Evolutionary conservation across 2,888 invertebrate genomes (phyloP).

Genomic region (Eupithecia subfuscata): DNA sequence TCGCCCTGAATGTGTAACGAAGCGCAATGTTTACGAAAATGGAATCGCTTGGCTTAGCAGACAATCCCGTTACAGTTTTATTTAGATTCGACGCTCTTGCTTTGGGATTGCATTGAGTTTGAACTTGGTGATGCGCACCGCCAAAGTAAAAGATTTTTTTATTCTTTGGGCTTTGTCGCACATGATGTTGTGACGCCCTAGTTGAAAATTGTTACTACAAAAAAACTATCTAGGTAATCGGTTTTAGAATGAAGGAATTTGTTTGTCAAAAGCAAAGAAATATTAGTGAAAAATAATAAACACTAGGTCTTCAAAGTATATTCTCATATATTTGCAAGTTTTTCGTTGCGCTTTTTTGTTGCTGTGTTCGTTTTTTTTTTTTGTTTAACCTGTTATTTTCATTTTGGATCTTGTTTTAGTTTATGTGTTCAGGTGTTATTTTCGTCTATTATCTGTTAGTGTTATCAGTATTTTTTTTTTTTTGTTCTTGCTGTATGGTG

Average conservation of each 20-base stretch:
- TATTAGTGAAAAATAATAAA: neutral
- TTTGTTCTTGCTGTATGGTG: too few species aligned
- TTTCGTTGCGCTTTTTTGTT: too few species aligned
- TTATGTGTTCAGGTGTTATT: too few species aligned
- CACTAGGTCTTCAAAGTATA: too few species aligned
- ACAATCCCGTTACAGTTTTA: slow-evolving; percentile 40
- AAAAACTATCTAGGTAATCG: neutral
- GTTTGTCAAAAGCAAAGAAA: neutral
- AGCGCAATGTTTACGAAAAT: slow-evolving; percentile 50
- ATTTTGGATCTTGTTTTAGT: too few species aligned
- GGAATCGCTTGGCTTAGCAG: slow-evolving; percentile 46
- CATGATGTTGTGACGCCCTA: neutral
- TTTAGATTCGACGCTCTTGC: slow-evolving; percentile 33
- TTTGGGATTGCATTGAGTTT: slow-evolving; percentile 28
- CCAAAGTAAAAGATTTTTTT: neutral
- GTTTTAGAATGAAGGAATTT: neutral
- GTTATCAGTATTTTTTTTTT: too few species aligned
- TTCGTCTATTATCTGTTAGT: too few species aligned
- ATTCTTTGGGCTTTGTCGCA: neutral
- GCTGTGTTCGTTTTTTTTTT: too few species aligned
- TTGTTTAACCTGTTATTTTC: too few species aligned
- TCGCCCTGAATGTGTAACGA: slow-evolving; percentile 56
- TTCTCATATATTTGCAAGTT: too few species aligned
- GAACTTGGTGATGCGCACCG: slow-evolving; percentile 1
- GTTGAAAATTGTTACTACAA: neutral